Conservation (phyloP, 2,113 vertebrate species). For the Tupaia tana region DNA sequence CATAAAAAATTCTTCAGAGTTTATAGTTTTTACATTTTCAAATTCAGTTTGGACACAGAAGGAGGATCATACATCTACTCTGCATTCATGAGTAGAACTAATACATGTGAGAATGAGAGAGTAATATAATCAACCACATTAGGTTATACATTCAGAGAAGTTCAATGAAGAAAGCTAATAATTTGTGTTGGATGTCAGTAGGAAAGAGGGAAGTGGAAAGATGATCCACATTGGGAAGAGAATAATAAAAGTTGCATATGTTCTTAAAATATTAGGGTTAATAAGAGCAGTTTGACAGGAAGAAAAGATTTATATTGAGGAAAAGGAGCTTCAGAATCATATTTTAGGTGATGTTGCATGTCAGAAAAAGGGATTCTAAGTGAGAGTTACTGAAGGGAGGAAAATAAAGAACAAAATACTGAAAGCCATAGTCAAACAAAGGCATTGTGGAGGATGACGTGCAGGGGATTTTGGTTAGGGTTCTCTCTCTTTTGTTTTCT, state of each 20-base stretch:
- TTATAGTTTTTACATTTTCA: background rate
- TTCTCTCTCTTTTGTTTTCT: background rate
- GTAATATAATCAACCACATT: background rate
- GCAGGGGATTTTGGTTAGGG: background rate
- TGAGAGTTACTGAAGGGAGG: background rate
- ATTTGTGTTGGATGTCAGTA: background rate
- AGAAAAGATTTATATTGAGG: background rate
- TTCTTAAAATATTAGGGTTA: background rate
- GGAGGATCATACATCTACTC: background rate
- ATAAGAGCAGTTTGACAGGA: background rate
- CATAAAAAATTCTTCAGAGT: background rate
- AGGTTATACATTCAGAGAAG: constrained; percentile 1
- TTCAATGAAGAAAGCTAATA: constrained; percentile 23
- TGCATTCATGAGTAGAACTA: background rate
- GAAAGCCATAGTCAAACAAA: background rate
- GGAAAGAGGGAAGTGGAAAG: background rate
- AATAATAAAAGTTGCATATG: background rate
- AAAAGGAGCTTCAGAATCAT: background rate
- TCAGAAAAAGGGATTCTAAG: constrained; percentile 24
- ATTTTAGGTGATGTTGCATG: background rate
- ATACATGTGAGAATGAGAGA: background rate
- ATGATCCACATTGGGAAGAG: background rate
- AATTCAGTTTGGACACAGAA: constrained; percentile 39
- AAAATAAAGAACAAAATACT: background rate
- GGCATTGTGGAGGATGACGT: background rate